phyloP scores from a whole-genome alignment of 2,113 vertebrate genomes.

The Prunella himalayana region DNA sequence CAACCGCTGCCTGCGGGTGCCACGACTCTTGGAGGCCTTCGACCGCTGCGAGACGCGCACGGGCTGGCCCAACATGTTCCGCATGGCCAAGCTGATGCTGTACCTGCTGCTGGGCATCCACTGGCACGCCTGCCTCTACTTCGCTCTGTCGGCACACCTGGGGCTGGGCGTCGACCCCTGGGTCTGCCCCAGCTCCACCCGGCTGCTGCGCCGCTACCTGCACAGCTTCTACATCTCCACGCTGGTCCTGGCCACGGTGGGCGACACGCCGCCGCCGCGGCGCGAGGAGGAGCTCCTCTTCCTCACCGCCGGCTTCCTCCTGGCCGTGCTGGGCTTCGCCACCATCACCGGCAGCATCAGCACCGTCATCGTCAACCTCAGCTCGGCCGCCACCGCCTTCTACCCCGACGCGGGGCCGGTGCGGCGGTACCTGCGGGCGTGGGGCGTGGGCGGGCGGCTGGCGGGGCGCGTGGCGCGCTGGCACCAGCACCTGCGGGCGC shows the following conservation, averaged over 20 bases:
- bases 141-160: slow-evolving; percentile 79
- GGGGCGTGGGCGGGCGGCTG: slow-evolving; percentile 66
- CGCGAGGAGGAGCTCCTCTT: slow-evolving; percentile 86
- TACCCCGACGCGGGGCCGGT: slow-evolving; percentile 84
- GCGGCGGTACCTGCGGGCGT: slow-evolving; percentile 78
- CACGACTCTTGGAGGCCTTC: slow-evolving; percentile 81
- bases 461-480: slow-evolving; percentile 76
- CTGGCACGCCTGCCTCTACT: slow-evolving; percentile 90
- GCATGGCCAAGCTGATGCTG: slow-evolving; percentile 85
- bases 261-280: slow-evolving; percentile 76
- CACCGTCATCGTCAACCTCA: slow-evolving; percentile 79
- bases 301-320: slow-evolving; percentile 82
- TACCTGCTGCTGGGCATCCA: slow-evolving; percentile 88
- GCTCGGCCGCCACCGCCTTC: slow-evolving; percentile 77
- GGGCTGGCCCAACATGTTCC: slow-evolving; percentile 83
- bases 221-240: slow-evolving; percentile 93
- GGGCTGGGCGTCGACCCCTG: slow-evolving; percentile 83
- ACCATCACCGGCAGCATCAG: slow-evolving; percentile 88
- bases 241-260: slow-evolving; percentile 85
- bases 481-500: slow-evolving; percentile 88
- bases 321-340: slow-evolving; percentile 90
- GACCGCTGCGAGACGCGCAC: slow-evolving; percentile 87
- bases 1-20: slow-evolving; percentile 82
- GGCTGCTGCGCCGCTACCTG: slow-evolving; percentile 81
- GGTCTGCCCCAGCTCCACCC: slow-evolving; percentile 83